A percentile compares a stretch with the other conserved stretches of the same genome.
phyloP scores from a whole-genome alignment of 2,113 vertebrate genomes.

The Coryphaenoides rupestris region DNA sequence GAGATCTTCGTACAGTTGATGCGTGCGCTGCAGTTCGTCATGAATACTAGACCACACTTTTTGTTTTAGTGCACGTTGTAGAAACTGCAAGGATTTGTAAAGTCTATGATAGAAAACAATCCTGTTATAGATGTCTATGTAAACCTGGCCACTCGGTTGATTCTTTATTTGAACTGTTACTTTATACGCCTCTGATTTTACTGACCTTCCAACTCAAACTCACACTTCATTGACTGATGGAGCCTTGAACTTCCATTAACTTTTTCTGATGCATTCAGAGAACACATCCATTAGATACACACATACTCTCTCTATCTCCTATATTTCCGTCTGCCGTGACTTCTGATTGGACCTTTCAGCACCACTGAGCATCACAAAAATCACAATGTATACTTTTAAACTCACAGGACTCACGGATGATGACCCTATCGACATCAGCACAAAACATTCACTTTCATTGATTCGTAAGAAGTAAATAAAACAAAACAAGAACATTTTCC shows the following conservation, averaged over 20 bases:
- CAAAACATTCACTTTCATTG: constrained; percentile 19
- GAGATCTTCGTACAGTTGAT: too few species aligned
- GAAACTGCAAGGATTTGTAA: not conserved
- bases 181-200: constrained; percentile 23
- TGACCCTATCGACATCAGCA: constrained; percentile 18
- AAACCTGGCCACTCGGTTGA: constrained; percentile 33
- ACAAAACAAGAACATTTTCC: not conserved
- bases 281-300: not conserved
- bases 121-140: constrained; percentile 21
- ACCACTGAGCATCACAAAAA: constrained; percentile 21
- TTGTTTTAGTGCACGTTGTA: too few species aligned
- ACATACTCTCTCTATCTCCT: not conserved
- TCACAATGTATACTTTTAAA: constrained; percentile 3
- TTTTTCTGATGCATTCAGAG: not conserved
- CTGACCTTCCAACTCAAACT: constrained; percentile 8
- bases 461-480: not conserved
- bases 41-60: too few species aligned
- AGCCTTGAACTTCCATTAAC: not conserved
- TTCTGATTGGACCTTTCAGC: constrained; percentile 9
- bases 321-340: not conserved
- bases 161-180: not conserved
- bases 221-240: not conserved
- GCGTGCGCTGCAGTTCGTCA: too few species aligned
- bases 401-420: not conserved
- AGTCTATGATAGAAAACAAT: constrained; percentile 2